Evolutionary conservation across 1,140 invertebrate species (phyloP).

Genomic region (Aphelinus atriplicis): DNA sequence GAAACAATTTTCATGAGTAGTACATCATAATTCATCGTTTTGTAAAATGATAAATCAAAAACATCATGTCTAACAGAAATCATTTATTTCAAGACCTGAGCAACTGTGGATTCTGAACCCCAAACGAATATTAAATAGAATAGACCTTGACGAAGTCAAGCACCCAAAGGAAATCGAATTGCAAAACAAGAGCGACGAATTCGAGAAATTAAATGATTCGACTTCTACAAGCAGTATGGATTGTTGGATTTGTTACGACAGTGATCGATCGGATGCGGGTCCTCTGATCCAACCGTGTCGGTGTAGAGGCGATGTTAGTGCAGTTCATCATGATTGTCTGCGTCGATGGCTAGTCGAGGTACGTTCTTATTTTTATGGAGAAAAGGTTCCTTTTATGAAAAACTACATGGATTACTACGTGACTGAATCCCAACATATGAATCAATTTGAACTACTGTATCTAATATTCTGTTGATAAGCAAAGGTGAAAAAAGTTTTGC

Average conservation of each 20-base stretch:
- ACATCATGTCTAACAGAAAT: no score
- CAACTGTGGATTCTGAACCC: conserved; percentile 95
- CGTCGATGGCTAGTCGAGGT: conserved; percentile 86
- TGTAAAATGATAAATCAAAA: no score
- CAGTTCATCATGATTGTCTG: conserved; percentile 93
- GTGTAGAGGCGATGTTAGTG: conserved; percentile 89
- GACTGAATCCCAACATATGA: no score
- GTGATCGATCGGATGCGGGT: conserved; percentile 77
- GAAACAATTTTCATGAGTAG: no score
- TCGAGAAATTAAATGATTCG: conserved; percentile 49
- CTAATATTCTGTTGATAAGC: no score
- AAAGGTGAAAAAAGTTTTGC: no score
- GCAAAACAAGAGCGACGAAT: conserved; percentile 60
- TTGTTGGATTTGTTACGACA: conserved; percentile 95
- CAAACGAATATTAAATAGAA: conserved; percentile 79
- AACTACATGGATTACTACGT: no score
- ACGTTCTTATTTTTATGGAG: conserved; percentile 36
- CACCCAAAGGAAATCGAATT: conserved; percentile 67
- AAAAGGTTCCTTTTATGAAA: background rate
- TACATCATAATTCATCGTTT: no score
- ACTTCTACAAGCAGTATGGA: conserved; percentile 69
- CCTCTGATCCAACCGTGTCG: conserved; percentile 89
- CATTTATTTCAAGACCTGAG: conserved; percentile 73
- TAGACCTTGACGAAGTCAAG: conserved; percentile 64
- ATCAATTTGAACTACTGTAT: no score